Evolutionary conservation across 2,888 invertebrate genomes (phyloP).

Genomic region (Acrobasis suavella): DNA sequence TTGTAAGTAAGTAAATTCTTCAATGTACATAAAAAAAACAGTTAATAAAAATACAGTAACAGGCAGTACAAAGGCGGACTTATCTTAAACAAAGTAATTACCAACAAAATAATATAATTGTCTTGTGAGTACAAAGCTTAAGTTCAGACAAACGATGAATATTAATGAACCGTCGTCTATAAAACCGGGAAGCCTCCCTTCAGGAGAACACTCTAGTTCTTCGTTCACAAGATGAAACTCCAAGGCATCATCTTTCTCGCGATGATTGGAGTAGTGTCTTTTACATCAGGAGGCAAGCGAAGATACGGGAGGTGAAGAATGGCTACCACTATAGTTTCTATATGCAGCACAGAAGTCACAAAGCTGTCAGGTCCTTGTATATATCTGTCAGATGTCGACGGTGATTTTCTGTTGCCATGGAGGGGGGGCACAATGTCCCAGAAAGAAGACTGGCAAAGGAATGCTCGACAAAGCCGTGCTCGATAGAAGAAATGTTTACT

Average conservation of each 20-base stretch:
- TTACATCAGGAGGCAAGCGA: conserved; percentile 20
- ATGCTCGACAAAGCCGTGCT: conserved; percentile 39
- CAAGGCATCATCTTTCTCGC: conserved; percentile 10
- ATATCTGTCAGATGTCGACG: conserved; percentile 21
- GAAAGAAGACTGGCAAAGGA: conserved; percentile 37
- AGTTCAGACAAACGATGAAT: conserved; percentile 32
- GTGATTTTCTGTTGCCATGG: conserved; percentile 28
- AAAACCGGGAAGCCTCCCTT: conserved; percentile 28
- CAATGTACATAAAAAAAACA: too few species aligned
- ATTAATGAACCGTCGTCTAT: conserved; percentile 37
- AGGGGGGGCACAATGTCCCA: conserved; percentile 18
- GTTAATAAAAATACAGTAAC: too few species aligned
- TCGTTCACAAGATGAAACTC: conserved; percentile 9
- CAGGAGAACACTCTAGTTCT: conserved; percentile 18
- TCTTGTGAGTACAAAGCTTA: conserved; percentile 8
- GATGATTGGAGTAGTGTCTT: conserved; percentile 13
- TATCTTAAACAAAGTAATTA: too few species aligned
- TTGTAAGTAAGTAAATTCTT: too few species aligned
- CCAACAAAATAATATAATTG: neutral
- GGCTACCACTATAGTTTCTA: conserved; percentile 29
- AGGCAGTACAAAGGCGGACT: too few species aligned
- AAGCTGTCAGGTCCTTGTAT: conserved; percentile 21
- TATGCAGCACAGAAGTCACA: conserved; percentile 26
- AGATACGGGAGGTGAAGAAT: conserved; percentile 35
- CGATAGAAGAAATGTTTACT: conserved; percentile 28